A percentile compares a stretch with the other conserved stretches of the same genome.
Evolutionary conservation across 2,797 vertebrate genomes (phyloP).

Genomic region (Typhlichthys eigenmanni): DNA sequence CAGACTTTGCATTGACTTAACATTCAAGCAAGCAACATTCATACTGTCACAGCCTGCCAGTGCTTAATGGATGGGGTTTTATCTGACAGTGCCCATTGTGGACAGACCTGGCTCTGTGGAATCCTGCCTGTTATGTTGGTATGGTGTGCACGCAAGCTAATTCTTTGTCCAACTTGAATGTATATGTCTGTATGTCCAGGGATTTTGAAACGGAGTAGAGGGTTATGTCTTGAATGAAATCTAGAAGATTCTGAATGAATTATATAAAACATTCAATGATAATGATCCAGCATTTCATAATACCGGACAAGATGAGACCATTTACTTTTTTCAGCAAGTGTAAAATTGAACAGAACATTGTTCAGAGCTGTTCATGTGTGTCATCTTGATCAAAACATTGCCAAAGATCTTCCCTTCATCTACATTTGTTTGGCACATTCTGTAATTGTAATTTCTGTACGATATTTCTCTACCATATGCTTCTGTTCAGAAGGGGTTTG

Average conservation of each 20-base stretch:
- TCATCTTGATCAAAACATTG: conserved; percentile 3
- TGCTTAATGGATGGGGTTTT: background rate
- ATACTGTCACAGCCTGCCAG: too few species aligned
- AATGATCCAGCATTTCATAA: background rate
- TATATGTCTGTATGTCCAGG: conserved; percentile 31
- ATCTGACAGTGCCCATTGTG: background rate
- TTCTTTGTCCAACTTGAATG: conserved; percentile 18
- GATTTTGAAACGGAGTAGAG: background rate
- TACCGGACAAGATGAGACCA: conserved; percentile 3
- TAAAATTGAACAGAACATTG: too few species aligned
- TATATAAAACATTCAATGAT: background rate
- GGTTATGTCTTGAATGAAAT: background rate
- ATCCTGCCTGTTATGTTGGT: conserved; percentile 15
- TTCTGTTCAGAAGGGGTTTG: too few species aligned
- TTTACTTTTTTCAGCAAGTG: too few species aligned
- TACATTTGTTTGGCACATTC: background rate
- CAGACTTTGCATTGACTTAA: too few species aligned
- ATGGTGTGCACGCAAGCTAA: conserved; percentile 20
- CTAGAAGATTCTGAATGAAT: background rate
- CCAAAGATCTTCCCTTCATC: conserved; percentile 4
- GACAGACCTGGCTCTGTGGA: background rate
- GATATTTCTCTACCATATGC: background rate
- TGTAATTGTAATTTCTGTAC: too few species aligned
- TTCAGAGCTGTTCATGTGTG: too few species aligned
- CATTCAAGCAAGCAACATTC: too few species aligned